A percentile compares a stretch with the other conserved stretches of the same genome.
Conservation (phyloP, 2,888 invertebrate genomes). For the Rotaria socialis region DNA sequence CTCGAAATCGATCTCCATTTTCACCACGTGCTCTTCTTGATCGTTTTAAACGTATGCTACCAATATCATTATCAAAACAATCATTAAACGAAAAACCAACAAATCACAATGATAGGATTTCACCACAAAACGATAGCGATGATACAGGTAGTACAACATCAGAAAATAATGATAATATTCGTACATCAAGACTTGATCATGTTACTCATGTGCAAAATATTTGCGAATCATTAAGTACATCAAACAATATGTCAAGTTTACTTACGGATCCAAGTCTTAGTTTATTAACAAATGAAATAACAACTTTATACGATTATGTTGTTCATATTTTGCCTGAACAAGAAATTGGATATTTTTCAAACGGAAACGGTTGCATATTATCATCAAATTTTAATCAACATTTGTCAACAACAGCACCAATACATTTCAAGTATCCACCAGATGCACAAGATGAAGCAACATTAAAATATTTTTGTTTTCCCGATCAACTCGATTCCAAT, state of each 20-base stretch:
- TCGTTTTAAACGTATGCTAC: constrained; percentile 24
- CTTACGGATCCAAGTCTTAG: not conserved
- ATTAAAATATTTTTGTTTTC: constrained; percentile 30
- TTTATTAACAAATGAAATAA: not conserved
- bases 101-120: not conserved
- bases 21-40: constrained; percentile 1
- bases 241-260: not conserved
- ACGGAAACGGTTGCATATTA: constrained; percentile 16
- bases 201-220: not conserved
- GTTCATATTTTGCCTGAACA: constrained; percentile 11
- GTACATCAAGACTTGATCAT: not conserved
- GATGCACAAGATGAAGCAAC: not conserved
- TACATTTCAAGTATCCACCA: not conserved
- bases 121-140: not conserved
- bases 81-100: not conserved
- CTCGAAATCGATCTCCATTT: not conserved
- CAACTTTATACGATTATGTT: constrained; percentile 10
- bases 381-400: not conserved
- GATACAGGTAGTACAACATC: not conserved
- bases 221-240: not conserved
- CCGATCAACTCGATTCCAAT: constrained; percentile 25
- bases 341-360: constrained; percentile 10
- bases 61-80: constrained; percentile 19
- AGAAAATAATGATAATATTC: not conserved
- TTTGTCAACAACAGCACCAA: not conserved